Percentiles rank a stretch among this genome's conserved stretches.
These are phyloP conservation scores for Gandaritis pyraliata DNA, from an alignment of 2,888 invertebrate species.

Conservation along the genomic window DNA sequence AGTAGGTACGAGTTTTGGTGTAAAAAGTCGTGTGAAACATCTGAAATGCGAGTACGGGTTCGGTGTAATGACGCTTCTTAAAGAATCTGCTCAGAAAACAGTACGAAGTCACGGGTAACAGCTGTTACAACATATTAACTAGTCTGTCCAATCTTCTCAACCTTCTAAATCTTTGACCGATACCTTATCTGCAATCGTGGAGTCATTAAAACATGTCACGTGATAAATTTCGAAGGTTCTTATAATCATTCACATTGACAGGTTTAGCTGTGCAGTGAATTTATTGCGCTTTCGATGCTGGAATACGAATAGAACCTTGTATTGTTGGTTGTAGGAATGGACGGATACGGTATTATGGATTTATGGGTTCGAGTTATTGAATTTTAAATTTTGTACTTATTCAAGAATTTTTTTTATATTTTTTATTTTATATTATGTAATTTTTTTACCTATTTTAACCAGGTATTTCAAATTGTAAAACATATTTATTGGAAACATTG, in stretches of 20 bases:
- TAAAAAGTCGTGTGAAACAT: too few species aligned
- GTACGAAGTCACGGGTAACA: too few species aligned
- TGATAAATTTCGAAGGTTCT: slow-evolving; percentile 58
- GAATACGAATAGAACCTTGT: slow-evolving; percentile 20
- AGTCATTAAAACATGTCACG: slow-evolving; percentile 57
- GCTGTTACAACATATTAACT: too few species aligned
- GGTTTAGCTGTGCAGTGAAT: slow-evolving; percentile 32
- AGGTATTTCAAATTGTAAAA: too few species aligned
- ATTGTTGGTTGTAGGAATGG: slow-evolving; percentile 10
- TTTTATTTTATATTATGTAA: background rate
- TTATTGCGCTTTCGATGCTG: slow-evolving; percentile 37
- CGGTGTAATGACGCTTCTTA: too few species aligned
- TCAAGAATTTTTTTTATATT: too few species aligned
- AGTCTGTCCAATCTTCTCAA: slow-evolving; percentile 33
- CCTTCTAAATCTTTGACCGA: slow-evolving; percentile 24
- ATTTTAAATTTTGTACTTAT: background rate
- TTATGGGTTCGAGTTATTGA: slow-evolving; percentile 8
- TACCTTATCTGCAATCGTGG: slow-evolving; percentile 57
- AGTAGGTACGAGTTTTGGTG: too few species aligned
- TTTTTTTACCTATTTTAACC: too few species aligned
- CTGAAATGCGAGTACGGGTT: too few species aligned
- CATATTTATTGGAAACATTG: too few species aligned
- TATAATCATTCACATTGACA: slow-evolving; percentile 63
- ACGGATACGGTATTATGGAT: slow-evolving; percentile 11
- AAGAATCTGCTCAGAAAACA: too few species aligned